Conservation (phyloP, 2,113 vertebrate genomes). For the Cygnus buccinator region DNA sequence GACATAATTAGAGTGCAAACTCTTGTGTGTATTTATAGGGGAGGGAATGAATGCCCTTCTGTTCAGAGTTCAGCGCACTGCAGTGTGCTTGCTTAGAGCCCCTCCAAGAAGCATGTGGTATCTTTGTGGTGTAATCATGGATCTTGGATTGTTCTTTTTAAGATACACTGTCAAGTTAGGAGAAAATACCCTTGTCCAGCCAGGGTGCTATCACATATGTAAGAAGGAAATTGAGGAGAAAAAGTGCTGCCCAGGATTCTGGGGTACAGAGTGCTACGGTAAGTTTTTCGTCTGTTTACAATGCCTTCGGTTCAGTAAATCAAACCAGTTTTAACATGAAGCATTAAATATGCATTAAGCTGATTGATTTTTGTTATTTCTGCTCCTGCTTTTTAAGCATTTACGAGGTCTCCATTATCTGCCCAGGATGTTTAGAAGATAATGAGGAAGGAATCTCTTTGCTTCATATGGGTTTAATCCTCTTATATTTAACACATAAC, state of each 20-base stretch:
- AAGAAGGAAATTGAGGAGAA: constrained; percentile 71
- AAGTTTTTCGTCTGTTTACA: constrained; percentile 34
- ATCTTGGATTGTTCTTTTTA: constrained; percentile 47
- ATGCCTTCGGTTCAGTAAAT: background rate
- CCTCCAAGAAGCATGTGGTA: background rate
- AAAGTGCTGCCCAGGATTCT: constrained; percentile 88
- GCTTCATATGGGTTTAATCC: background rate
- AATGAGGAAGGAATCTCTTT: background rate
- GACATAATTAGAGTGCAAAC: background rate
- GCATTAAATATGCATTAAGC: background rate
- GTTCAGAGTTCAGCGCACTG: background rate
- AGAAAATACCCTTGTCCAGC: constrained; percentile 62
- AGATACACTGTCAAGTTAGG: constrained; percentile 87
- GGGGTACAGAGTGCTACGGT: constrained; percentile 88
- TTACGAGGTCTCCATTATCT: background rate
- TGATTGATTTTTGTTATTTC: background rate
- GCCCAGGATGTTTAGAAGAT: background rate
- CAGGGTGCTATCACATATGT: constrained; percentile 84
- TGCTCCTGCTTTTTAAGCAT: background rate
- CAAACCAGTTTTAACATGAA: background rate
- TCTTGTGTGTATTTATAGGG: background rate
- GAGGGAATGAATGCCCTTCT: background rate
- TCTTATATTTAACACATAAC: constrained; percentile 7
- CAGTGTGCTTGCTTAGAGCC: background rate
- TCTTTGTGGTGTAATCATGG: background rate